Percentiles rank a stretch among this genome's conserved stretches.
Conservation (phyloP, 2,113 vertebrate species). For the Proterorhinus semilunaris region DNA sequence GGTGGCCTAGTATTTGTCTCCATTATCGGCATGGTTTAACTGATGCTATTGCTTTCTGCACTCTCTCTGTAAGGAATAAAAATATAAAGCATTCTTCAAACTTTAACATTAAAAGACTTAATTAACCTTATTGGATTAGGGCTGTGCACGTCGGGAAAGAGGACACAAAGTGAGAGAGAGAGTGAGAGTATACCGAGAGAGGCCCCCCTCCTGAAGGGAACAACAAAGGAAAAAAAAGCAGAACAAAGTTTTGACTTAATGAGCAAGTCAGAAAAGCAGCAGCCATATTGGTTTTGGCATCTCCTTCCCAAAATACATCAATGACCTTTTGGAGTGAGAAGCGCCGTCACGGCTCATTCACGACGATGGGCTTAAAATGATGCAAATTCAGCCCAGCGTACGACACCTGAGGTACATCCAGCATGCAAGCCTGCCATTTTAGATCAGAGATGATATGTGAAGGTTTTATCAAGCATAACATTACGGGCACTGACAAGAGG, state of each 20-base stretch:
- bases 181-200: background rate
- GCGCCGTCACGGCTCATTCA: constrained; percentile 2
- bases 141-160: too few species aligned
- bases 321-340: constrained; percentile 11
- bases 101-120: too few species aligned
- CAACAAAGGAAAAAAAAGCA: background rate
- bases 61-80: too few species aligned
- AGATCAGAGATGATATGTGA: background rate
- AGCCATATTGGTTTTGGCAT: constrained; percentile 7
- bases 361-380: constrained; percentile 5
- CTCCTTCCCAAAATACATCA: constrained; percentile 6
- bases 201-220: background rate
- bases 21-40: too few species aligned
- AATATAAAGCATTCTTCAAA: too few species aligned
- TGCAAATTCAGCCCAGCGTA: background rate
- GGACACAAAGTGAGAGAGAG: background rate
- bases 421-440: background rate
- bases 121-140: too few species aligned
- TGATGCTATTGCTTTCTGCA: too few species aligned
- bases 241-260: background rate
- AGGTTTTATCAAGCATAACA: background rate
- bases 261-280: background rate
- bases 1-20: too few species aligned
- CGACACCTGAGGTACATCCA: background rate
- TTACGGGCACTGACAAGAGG: background rate